Percentiles rank a stretch among this genome's conserved stretches.
These are phyloP conservation scores for Benthosema pterotum DNA, from an alignment of 2,797 vertebrate genomes.

Conservation along the genomic window DNA sequence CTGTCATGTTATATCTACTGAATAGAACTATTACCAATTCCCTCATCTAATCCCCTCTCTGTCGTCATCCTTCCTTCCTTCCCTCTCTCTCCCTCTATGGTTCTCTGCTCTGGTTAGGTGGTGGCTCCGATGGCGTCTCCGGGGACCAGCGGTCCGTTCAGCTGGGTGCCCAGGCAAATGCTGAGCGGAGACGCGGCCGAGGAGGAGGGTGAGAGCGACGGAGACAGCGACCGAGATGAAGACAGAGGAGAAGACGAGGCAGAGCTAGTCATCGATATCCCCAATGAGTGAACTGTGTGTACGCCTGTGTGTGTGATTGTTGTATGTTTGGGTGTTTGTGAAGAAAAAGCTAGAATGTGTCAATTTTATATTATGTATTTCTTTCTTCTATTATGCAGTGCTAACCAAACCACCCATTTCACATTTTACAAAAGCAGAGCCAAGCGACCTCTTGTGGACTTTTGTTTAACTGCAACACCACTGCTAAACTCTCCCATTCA, in stretches of 20 bases:
- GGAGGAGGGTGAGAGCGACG: constrained; percentile 87
- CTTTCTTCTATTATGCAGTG: neutral
- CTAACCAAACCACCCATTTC: neutral
- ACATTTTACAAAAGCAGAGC: constrained; percentile 17
- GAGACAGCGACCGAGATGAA: constrained; percentile 83
- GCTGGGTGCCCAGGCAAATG: constrained; percentile 91
- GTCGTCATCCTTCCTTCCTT: neutral
- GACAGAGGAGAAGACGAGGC: constrained; percentile 90
- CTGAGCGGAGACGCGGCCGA: constrained; percentile 87
- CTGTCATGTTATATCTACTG: constrained; percentile 20
- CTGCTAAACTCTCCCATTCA: constrained; percentile 26
- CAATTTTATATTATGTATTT: constrained; percentile 8
- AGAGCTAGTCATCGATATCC: constrained; percentile 93
- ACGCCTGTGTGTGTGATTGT: constrained; percentile 27
- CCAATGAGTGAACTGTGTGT: constrained; percentile 77
- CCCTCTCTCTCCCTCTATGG: neutral
- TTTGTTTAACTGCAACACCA: constrained; percentile 30
- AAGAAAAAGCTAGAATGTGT: constrained; percentile 2
- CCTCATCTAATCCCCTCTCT: constrained; percentile 15
- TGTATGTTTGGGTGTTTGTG: constrained; percentile 2
- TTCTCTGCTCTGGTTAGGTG: constrained; percentile 61
- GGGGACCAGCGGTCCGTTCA: constrained; percentile 78
- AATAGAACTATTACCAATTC: constrained; percentile 17
- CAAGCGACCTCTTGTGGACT: constrained; percentile 58
- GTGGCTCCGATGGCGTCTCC: constrained; percentile 70